Percentiles rank a stretch among this genome's conserved stretches.
These are phyloP conservation scores for Brassicogethes aeneus DNA, from an alignment of 2,888 invertebrate species.

Conservation along the genomic window DNA sequence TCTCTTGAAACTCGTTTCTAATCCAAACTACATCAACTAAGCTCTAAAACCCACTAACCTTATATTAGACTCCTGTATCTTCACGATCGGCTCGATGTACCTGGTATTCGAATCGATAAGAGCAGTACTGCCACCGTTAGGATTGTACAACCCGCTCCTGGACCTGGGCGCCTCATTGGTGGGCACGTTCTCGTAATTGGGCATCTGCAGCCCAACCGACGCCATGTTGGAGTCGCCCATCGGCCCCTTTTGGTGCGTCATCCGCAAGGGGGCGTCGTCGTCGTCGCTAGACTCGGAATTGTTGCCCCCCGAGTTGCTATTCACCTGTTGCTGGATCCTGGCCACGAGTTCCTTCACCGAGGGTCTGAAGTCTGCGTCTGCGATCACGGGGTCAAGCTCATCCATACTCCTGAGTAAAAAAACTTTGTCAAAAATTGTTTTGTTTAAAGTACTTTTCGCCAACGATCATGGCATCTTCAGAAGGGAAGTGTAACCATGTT, in stretches of 20 bases:
- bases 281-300: constrained; percentile 39
- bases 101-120: constrained; percentile 29
- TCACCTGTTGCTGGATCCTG: constrained; percentile 47
- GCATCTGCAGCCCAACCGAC: constrained; percentile 31
- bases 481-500: too few relatives aligned
- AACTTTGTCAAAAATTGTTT: not conserved
- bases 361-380: constrained; percentile 39
- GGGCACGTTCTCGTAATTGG: constrained; percentile 49
- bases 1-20: too few relatives aligned
- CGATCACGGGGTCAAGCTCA: constrained; percentile 35
- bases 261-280: constrained; percentile 32
- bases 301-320: constrained; percentile 25
- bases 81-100: constrained; percentile 35
- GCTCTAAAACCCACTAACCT: too few relatives aligned
- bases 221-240: constrained; percentile 48
- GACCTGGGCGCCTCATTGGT: constrained; percentile 32
- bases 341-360: constrained; percentile 57
- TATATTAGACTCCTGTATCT: constrained; percentile 29
- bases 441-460: too few relatives aligned
- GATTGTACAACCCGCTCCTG: constrained; percentile 45
- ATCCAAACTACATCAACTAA: too few relatives aligned
- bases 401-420: constrained; percentile 39
- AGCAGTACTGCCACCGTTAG: constrained; percentile 31
- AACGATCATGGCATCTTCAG: too few relatives aligned
- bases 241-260: constrained; percentile 39